Evolutionary conservation across 2,797 vertebrate species (phyloP).

Genomic region (Pelobates cultripes): DNA sequence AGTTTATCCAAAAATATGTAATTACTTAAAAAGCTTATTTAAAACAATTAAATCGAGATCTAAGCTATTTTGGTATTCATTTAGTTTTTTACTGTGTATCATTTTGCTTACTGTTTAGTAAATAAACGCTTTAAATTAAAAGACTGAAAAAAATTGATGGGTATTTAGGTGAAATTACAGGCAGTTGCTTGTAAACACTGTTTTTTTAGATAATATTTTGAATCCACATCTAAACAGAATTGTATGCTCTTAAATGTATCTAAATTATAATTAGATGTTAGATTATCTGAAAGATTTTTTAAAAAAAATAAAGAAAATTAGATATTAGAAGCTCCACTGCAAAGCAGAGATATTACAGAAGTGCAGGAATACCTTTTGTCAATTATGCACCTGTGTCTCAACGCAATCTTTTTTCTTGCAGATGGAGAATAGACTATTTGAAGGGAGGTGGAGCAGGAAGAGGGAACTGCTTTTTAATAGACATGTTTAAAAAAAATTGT

Average conservation of each 20-base stretch:
- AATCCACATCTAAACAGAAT: neutral
- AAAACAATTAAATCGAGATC: too few species aligned
- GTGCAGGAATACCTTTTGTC: neutral
- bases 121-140: too few species aligned
- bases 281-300: neutral
- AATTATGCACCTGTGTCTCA: neutral
- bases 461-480: too few species aligned
- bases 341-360: neutral
- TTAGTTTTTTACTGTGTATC: too few species aligned
- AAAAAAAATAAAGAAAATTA: neutral
- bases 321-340: neutral
- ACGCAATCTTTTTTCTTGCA: neutral
- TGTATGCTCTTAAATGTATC: neutral
- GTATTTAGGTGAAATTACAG: too few species aligned
- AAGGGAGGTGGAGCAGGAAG: too few species aligned
- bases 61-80: too few species aligned
- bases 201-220: neutral
- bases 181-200: neutral
- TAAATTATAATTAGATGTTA: neutral
- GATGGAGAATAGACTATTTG: neutral
- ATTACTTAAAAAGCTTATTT: too few species aligned
- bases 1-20: too few species aligned
- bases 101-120: too few species aligned
- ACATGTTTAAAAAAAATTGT: too few species aligned
- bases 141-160: too few species aligned